These are phyloP conservation scores for Buathra laborator DNA, from an alignment of 2,888 invertebrate species.

Conservation along the genomic window DNA sequence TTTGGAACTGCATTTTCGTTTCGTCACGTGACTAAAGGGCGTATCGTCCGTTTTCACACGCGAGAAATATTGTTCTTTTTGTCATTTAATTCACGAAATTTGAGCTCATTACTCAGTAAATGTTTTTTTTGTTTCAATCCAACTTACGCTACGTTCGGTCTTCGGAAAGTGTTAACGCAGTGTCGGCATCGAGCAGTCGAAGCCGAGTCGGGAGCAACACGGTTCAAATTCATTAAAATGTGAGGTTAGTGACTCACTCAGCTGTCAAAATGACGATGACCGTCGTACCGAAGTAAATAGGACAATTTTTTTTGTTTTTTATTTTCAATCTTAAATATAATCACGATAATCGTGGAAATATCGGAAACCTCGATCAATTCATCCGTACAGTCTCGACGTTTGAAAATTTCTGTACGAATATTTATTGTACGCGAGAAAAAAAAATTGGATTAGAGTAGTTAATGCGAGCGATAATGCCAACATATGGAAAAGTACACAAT, in stretches of 20 bases:
- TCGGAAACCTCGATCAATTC: not conserved
- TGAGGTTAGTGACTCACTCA: slow-evolving; percentile 38
- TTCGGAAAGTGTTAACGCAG: not conserved
- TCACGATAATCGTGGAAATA: not conserved
- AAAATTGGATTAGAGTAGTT: not conserved
- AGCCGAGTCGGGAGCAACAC: not conserved
- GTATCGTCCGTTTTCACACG: not conserved
- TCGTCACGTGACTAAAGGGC: not conserved
- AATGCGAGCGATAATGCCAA: not conserved
- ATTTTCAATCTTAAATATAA: too few species aligned
- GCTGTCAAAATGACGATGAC: slow-evolving; percentile 37
- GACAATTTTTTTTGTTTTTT: not conserved
- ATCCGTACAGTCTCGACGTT: not conserved
- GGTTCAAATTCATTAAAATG: slow-evolving; percentile 1
- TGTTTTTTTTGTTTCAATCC: not conserved
- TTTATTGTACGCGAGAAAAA: too few species aligned
- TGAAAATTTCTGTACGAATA: not conserved
- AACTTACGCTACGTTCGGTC: not conserved
- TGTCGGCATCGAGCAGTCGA: not conserved
- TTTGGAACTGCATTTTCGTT: not conserved
- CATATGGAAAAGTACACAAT: slow-evolving; percentile 5
- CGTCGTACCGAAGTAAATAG: not conserved
- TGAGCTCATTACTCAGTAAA: not conserved
- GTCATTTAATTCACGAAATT: not conserved
- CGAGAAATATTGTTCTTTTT: not conserved